Evolutionary conservation across 2,888 invertebrate species (phyloP).

Genomic region (Thysanoteuthis rhombus): DNA sequence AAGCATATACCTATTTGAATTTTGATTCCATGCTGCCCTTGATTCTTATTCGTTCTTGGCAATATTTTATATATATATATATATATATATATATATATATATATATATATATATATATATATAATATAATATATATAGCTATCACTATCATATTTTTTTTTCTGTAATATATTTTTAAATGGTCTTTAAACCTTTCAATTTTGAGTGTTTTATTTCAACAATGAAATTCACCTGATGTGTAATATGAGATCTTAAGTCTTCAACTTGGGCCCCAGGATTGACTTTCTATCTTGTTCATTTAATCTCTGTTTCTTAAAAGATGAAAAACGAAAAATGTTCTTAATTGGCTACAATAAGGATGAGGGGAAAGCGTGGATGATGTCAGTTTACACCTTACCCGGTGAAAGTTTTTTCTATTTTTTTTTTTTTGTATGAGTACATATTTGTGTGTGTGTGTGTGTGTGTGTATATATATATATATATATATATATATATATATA

Average conservation of each 20-base stretch:
- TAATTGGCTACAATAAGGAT: background rate
- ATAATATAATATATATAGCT: too few species aligned
- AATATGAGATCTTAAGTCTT: background rate
- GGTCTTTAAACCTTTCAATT: background rate
- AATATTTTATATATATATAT: too few species aligned
- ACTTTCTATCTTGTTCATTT: background rate
- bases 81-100: too few species aligned
- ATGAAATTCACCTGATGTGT: background rate
- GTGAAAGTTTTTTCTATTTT: background rate
- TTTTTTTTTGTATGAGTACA: background rate
- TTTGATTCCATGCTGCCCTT: background rate
- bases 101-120: too few species aligned
- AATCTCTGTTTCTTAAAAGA: background rate
- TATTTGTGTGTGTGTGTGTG: background rate
- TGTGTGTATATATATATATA: background rate
- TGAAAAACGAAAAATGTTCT: background rate
- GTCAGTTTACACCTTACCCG: conserved; percentile 12
- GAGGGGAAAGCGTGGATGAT: background rate
- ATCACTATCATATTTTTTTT: background rate
- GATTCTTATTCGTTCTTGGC: background rate
- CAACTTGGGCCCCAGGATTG: background rate
- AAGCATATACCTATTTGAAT: background rate
- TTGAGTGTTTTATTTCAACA: background rate
- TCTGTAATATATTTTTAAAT: background rate
- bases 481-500: background rate